Evolutionary conservation across 2,888 invertebrate species (phyloP).

Genomic region (Ceramica pisi): DNA sequence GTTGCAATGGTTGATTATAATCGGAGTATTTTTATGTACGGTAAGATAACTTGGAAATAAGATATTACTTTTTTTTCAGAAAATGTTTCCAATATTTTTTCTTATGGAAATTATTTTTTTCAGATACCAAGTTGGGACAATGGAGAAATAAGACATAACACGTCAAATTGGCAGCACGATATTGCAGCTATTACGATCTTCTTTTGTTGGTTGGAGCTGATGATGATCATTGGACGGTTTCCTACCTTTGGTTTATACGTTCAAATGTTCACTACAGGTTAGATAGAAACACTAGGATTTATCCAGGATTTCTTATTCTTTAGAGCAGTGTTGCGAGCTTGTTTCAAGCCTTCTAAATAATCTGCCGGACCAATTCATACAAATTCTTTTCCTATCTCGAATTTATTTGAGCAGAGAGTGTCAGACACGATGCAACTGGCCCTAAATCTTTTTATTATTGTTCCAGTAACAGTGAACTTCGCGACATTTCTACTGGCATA

Average conservation of each 20-base stretch:
- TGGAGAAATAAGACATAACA: slow-evolving; percentile 77
- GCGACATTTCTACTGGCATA: slow-evolving; percentile 95
- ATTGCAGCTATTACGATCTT: slow-evolving; percentile 95
- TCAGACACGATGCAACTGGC: neutral
- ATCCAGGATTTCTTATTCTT: neutral
- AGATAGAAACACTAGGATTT: neutral
- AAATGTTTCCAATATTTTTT: neutral
- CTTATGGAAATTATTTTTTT: slow-evolving; percentile 43
- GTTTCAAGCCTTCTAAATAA: no score
- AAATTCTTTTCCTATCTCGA: neutral
- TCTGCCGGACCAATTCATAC: neutral
- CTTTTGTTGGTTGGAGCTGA: slow-evolving; percentile 95
- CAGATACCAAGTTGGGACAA: slow-evolving; percentile 86
- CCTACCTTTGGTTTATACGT: slow-evolving; percentile 96
- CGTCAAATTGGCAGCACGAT: slow-evolving; percentile 94
- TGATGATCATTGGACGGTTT: slow-evolving; percentile 96
- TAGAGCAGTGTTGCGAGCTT: neutral
- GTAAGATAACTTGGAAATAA: slow-evolving; percentile 77
- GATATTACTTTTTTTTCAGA: neutral
- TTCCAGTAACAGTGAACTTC: slow-evolving; percentile 94
- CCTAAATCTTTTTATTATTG: slow-evolving; percentile 17
- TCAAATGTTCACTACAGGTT: slow-evolving; percentile 96
- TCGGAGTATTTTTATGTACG: slow-evolving; percentile 93
- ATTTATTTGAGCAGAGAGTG: neutral
- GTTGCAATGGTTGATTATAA: slow-evolving; percentile 95